These are phyloP conservation scores for Tetragnatha montana DNA, from an alignment of 2,888 invertebrate species.

Conservation along the genomic window DNA sequence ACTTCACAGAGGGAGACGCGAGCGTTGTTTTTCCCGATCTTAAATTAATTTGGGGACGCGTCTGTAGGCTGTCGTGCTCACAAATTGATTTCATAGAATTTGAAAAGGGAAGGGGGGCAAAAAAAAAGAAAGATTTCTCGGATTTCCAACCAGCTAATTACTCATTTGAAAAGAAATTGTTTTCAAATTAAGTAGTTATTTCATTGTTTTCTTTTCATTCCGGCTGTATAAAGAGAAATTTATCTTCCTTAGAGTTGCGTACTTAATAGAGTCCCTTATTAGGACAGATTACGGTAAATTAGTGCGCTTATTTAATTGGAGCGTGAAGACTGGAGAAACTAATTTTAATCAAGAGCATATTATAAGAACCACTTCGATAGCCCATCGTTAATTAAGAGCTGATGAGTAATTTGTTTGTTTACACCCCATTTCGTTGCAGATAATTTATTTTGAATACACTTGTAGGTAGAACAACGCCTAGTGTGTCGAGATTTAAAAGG, in stretches of 20 bases:
- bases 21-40: constrained; percentile 21
- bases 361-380: not conserved
- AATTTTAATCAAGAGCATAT: not conserved
- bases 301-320: not conserved
- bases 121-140: not conserved
- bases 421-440: not conserved
- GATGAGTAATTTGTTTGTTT: not conserved
- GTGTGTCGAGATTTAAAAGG: no score
- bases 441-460: no score
- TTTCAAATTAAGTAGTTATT: constrained; percentile 28
- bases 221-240: not conserved
- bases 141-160: constrained; percentile 26
- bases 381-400: not conserved
- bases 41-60: constrained; percentile 41
- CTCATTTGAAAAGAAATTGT: constrained; percentile 44
- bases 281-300: not conserved
- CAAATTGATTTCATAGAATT: constrained; percentile 36
- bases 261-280: not conserved
- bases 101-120: not conserved
- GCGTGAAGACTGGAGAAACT: not conserved
- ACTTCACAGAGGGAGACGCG: not conserved
- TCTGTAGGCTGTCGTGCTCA: not conserved
- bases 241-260: constrained; percentile 1
- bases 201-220: constrained; percentile 28
- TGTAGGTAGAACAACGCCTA: no score